Evolutionary conservation across 2,797 vertebrate species (phyloP).

Genomic region (Pseudomugil gertrudae): DNA sequence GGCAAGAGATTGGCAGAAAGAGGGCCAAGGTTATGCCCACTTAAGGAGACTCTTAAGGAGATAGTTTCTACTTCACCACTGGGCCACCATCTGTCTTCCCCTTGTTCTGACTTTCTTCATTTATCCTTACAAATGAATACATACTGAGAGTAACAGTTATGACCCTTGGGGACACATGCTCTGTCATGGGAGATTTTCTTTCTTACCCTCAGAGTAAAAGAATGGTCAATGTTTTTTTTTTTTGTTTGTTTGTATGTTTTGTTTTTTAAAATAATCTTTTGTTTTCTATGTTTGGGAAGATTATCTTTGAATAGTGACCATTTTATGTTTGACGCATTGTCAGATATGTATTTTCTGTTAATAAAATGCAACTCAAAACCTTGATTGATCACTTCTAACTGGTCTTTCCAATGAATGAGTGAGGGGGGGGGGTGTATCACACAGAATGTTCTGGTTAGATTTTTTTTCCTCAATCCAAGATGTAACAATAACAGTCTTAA

Average conservation of each 20-base stretch:
- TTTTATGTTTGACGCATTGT: not conserved
- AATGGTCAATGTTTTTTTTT: too few species aligned
- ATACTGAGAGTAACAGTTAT: slow-evolving; percentile 13
- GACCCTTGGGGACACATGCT: not conserved
- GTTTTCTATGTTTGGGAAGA: too few species aligned
- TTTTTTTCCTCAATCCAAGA: not conserved
- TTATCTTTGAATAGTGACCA: too few species aligned
- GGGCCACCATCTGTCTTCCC: slow-evolving; percentile 75
- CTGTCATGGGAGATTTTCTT: not conserved
- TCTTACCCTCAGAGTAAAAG: not conserved
- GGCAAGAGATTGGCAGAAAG: slow-evolving; percentile 51
- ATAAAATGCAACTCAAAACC: not conserved
- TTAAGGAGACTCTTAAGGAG: slow-evolving; percentile 61
- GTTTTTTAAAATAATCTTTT: too few species aligned
- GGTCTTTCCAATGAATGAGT: not conserved
- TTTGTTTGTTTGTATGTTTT: too few species aligned
- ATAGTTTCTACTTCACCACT: slow-evolving; percentile 58
- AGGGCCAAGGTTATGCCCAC: slow-evolving; percentile 69
- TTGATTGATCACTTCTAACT: not conserved
- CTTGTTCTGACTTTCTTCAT: slow-evolving; percentile 29
- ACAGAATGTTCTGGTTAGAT: not conserved
- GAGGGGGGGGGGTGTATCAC: not conserved
- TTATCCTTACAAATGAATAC: slow-evolving; percentile 31
- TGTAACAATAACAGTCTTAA: not conserved
- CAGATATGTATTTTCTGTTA: not conserved